Evolutionary conservation across 1,140 invertebrate species (phyloP), one percentile per base, ranked within the genome.

Genomic region (Orchestia grillus): DNA sequence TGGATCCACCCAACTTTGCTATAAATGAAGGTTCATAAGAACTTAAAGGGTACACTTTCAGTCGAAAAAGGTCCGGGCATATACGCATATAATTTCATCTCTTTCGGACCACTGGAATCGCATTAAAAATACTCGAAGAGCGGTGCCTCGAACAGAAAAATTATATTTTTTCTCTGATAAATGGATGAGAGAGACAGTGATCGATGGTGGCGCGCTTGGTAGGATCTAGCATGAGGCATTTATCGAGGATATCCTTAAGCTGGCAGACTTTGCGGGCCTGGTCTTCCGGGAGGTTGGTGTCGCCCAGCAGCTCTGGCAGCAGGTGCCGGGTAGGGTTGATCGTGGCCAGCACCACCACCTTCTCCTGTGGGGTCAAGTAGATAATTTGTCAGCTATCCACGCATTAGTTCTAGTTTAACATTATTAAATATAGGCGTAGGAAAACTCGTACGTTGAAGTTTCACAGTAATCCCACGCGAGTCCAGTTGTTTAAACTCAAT

Each of bases 181-280:
- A 99, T 0, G 99, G 98, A 98, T 99, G 99, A 45, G 98, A 98
- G 44, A 99, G 98, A 43, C 99, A 99, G 97, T 99, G 99, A 97
- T 99, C 99, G 95, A 99, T 97, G 53, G 96, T 97, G 43, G 96
- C 96, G n/a, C 99, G 98, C 97, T 99, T 99, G 44, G 98, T 98
- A 0, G 99, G 98, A 97, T 99, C 99, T 91, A 99, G 97, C 97
- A 99, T 98, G 44, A 99, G 98, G 97, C 99, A 99, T 96, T 99
- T 98, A 96, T 99, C 99, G 53, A 99, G 97, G 11, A 99, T 97
- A 97, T 99, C 99, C 97, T 99, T 99, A 11, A 99, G 98, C 97
- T 99, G 99, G 4, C 98, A 98, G 1, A 98, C 99, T 98, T 99
- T 99, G 95, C 98, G 98, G 96, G 98, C 98, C 97, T 99, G 99